Conservation (phyloP, 2,888 invertebrate genomes). For the Thymelicus acteon region DNA sequence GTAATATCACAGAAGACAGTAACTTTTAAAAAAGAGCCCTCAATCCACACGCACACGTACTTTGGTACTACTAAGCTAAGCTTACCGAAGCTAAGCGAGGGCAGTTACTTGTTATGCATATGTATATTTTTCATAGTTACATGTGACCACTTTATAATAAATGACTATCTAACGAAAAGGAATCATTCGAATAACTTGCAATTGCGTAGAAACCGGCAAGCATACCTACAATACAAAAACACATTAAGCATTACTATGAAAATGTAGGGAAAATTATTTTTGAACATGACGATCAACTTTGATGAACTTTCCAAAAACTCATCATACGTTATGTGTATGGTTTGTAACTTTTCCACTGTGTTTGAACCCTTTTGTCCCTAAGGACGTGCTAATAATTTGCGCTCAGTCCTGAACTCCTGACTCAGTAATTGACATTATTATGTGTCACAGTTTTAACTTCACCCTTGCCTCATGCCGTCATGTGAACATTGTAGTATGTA, state of each 20-base stretch:
- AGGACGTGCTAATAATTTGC: conserved; percentile 17
- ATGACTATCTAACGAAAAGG: too few species aligned
- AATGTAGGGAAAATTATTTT: not conserved
- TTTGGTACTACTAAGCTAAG: too few species aligned
- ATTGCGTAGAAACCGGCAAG: too few species aligned
- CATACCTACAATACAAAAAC: not conserved
- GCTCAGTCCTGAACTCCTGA: conserved; percentile 3
- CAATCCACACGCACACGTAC: too few species aligned
- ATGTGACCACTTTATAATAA: too few species aligned
- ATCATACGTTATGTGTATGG: conserved; percentile 2
- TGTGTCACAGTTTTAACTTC: conserved; percentile 29
- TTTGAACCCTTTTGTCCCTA: conserved; percentile 17
- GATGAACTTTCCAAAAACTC: not conserved
- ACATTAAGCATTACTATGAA: not conserved
- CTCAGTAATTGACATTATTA: conserved; percentile 15
- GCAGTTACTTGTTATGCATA: too few species aligned
- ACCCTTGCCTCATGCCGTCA: not conserved
- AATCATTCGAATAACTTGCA: too few species aligned
- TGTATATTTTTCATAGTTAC: too few species aligned
- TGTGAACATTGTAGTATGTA: conserved; percentile 5
- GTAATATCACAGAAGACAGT: too few species aligned
- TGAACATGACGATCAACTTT: not conserved
- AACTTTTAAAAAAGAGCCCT: too few species aligned
- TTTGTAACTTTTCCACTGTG: conserved; percentile 2
- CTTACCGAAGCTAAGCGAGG: too few species aligned